phyloP scores from a whole-genome alignment of 2,888 invertebrate species.

The Cephus nigrinus region DNA sequence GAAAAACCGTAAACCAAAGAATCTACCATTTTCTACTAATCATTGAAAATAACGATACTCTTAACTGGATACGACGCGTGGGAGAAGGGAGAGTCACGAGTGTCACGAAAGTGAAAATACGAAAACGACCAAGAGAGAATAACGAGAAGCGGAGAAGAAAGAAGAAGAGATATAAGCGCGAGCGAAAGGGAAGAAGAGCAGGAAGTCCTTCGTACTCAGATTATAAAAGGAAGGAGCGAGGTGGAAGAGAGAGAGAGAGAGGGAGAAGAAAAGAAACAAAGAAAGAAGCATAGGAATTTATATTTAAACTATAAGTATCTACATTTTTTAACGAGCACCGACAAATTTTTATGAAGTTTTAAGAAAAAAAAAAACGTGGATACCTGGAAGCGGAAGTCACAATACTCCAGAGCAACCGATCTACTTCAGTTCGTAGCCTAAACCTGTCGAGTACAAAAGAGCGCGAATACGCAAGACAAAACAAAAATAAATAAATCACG shows the following conservation, averaged over 20 bases:
- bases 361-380: background rate
- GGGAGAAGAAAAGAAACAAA: conserved; percentile 12
- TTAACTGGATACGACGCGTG: conserved; percentile 18
- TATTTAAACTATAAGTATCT: conserved; percentile 13
- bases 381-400: background rate
- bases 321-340: conserved; percentile 22
- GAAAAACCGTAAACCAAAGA: conserved; percentile 64
- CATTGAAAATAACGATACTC: conserved; percentile 51
- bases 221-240: background rate
- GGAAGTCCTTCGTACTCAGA: background rate
- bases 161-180: background rate
- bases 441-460: conserved; percentile 65
- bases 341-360: conserved; percentile 13
- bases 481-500: conserved; percentile 33
- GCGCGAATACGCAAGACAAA: conserved; percentile 32
- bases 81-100: background rate
- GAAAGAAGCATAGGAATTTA: conserved; percentile 25
- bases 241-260: conserved; percentile 6
- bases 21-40: conserved; percentile 65
- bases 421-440: conserved; percentile 66
- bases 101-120: background rate
- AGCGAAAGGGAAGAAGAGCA: background rate
- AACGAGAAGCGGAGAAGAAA: background rate
- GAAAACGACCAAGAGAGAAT: background rate
- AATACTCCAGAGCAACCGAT: conserved; percentile 53